Evolutionary conservation across 2,113 vertebrate species (phyloP), one percentile per base, ranked within the genome.

Genomic region (Rhinichthys klamathensis): DNA sequence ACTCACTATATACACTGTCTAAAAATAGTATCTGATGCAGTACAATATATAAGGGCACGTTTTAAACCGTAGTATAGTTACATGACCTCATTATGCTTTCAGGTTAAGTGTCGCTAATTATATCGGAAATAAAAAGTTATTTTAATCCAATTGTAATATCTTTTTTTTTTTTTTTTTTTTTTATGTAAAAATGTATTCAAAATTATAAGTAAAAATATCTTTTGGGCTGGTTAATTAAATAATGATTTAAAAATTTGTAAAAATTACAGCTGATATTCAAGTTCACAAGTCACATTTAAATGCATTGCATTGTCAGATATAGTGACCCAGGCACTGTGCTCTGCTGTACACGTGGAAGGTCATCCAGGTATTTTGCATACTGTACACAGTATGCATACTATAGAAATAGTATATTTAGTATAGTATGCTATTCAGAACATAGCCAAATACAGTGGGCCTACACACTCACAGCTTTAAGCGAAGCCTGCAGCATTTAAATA

Each of bases 351-450:
- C 30, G 23, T 27, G 2, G 4, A 46, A 27, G 58, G n/a, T 63
- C 4, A 63, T 9, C 16, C 58, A 30, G 12, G 21, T 27, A 80
- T 63, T 63, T 25, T 30, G 74, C 27, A 56, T 41, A 25, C 21
- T 60, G 23, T 79, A 56, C 21, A 60, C 21, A 60, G 74, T 41
- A 41, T 78, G 2, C 21, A 38, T 41, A 38, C 75, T 79, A 44
- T n/a, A 80, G 38, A 80, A 30, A 63, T 18, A 56, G 35, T 79
- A 25, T 41, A 51, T 11, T 21, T n/a, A 44, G 35, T 63, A 63
- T 46, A 35, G 32, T 80, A 65, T 63, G 25, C 78, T 63, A 65
- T 80, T 80, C 38, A 15, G 78, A 80, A 63, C 78, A 80, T 16
- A 25, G 25, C 41, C 78, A 80, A 65, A 65, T 44, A 63, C 58